Evolutionary conservation across 2,797 vertebrate species (phyloP), one percentile per base, ranked within the genome.

Genomic region (Pangasius macronema): DNA sequence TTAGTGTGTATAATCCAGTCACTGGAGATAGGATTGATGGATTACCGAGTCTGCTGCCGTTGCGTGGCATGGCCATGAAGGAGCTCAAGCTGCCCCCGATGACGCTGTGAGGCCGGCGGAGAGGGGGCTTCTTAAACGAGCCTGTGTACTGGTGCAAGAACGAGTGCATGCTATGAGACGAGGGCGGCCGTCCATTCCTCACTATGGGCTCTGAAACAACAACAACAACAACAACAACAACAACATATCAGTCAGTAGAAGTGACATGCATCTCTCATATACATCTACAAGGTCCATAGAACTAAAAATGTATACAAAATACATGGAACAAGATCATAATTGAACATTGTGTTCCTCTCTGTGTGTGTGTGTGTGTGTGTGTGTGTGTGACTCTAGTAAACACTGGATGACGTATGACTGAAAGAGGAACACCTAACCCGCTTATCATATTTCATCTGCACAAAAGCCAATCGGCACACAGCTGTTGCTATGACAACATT

Each of bases 61-160:
- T 99, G 93, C 98, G 97, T 55, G 98, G 98, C 97, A 99, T 99
- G 89, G 97, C 96, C 97, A 99, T 99, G 94, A 99, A 99, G 85
- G 98, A 99, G 67, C 98, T 97, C 80, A 99, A 96, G 89, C 97
- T 97, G 91, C 98, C 98, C 24, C 98, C 98, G 86, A 99, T 99
- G 95, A 99, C 98, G 57, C 98, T 99, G 95, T 99, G 98, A 1
- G 98, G 98, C 93, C 98, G 97, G 89, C 98, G 96, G 61, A 99
- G 93, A 0, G 98, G 98, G 33, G 98, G 97, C 93, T 99, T 99
- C 96, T 99, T 99, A 95, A 99, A 99, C 93, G 98, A 98, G 88
- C 98, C 98, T 0, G 98, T 97, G 96, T 99, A 99, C 90, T 99
- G 98, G 94, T 99, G 98, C 91, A 99, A 97, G 94, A 99, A 99